Evolutionary conservation across 2,113 vertebrate species (phyloP).

Genomic region (Neopipo cinnamomea): DNA sequence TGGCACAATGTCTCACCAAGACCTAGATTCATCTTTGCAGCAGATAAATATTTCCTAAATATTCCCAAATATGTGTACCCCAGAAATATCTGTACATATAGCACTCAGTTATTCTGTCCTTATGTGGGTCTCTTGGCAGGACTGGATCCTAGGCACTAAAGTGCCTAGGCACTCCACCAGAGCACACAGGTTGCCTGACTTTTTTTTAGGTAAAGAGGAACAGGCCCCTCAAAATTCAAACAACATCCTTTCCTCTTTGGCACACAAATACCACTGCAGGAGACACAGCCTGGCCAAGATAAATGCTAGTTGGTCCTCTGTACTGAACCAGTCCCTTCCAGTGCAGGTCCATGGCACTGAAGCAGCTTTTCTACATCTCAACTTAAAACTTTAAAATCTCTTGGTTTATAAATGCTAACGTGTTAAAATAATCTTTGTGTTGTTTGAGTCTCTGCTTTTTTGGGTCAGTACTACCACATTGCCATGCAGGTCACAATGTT

Average conservation of each 20-base stretch:
- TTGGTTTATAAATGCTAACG: neutral
- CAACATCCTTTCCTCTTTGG: neutral
- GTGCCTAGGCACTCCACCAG: accelerated
- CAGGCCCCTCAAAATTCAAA: neutral
- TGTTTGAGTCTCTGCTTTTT: neutral
- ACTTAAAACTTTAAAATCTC: neutral
- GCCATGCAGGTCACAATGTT: neutral
- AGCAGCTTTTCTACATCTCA: neutral
- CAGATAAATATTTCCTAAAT: neutral
- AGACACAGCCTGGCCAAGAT: neutral
- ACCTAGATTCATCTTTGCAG: neutral
- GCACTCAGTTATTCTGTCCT: neutral
- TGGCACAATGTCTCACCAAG: neutral
- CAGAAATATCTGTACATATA: no score
- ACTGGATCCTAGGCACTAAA: neutral
- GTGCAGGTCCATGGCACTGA: neutral
- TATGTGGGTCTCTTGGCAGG: neutral
- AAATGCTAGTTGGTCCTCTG: neutral
- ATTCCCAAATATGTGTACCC: neutral
- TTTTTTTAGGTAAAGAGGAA: neutral
- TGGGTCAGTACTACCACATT: neutral
- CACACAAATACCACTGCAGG: accelerated
- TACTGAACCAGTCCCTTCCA: neutral
- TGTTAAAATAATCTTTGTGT: neutral
- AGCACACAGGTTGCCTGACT: neutral